A percentile compares a stretch with the other conserved stretches of the same genome.
phyloP scores from a whole-genome alignment of 2,888 invertebrate genomes.

The Diarsia brunnea region DNA sequence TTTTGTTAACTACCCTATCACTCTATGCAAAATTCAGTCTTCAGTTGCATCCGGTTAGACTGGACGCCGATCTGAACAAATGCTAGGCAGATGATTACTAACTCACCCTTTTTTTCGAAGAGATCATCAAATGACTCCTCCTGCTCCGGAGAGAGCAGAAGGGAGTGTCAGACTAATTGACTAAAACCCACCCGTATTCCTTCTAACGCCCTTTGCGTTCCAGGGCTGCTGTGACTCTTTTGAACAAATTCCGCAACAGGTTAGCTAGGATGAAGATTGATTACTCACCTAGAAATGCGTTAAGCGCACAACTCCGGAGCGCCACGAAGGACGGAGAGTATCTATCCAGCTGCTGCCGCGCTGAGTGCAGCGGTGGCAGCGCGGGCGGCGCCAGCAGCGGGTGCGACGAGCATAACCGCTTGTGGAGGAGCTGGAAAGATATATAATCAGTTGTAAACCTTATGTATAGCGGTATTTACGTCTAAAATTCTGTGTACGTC shows the following conservation, averaged over 20 bases:
- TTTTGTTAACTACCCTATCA: no score
- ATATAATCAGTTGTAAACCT: background rate
- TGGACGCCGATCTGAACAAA: no score
- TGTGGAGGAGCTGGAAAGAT: conserved; percentile 79
- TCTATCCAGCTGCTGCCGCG: conserved; percentile 85
- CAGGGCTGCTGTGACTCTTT: no score
- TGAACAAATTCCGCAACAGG: no score
- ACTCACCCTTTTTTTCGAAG: conserved; percentile 72
- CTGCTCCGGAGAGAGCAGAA: no score
- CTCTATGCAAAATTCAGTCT: background rate
- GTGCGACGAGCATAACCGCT: conserved; percentile 75
- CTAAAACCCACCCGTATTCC: no score
- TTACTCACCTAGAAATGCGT: conserved; percentile 81
- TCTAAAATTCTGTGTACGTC: background rate
- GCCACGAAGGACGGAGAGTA: conserved; percentile 85
- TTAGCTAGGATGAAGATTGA: background rate
- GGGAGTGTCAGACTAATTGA: no score
- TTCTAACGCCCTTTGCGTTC: no score
- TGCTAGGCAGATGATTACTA: background rate
- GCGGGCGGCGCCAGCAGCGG: conserved; percentile 83
- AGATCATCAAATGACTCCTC: no score
- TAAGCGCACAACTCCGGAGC: conserved; percentile 78
- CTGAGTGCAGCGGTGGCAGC: conserved; percentile 85
- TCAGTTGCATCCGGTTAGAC: no score
- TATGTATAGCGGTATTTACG: background rate